A percentile compares a stretch with the other conserved stretches of the same genome.
These are phyloP conservation scores for Callochromis pleurospilus DNA, from an alignment of 2,113 vertebrate genomes.

Conservation along the genomic window DNA sequence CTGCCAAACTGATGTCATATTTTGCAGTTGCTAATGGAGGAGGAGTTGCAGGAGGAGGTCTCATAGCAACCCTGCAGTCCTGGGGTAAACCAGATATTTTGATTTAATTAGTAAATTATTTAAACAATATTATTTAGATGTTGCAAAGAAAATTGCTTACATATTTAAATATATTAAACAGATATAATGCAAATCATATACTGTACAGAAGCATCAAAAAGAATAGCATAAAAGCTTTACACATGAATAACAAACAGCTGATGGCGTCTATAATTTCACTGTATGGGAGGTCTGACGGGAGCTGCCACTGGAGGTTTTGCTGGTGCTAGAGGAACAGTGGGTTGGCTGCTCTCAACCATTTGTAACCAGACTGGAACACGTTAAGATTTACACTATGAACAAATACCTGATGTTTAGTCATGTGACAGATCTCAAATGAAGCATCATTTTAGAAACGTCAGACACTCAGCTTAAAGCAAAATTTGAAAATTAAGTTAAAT, in stretches of 20 bases:
- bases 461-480: neutral
- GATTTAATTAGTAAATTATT: neutral
- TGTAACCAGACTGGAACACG: neutral
- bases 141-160: neutral
- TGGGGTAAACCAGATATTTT: neutral
- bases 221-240: neutral
- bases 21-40: neutral
- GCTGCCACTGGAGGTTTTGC: neutral
- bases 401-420: neutral
- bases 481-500: neutral
- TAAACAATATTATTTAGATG: neutral
- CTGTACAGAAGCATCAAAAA: fast-evolving
- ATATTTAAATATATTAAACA: neutral
- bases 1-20: neutral
- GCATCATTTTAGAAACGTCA: fast-evolving
- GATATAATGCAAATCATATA: neutral
- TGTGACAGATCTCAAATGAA: neutral
- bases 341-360: neutral
- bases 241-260: neutral
- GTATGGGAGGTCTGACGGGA: neutral
- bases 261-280: neutral
- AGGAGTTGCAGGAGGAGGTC: neutral
- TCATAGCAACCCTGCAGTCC: neutral
- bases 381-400: neutral
- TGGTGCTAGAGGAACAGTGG: neutral